Conservation (phyloP, 2,113 vertebrate genomes). For the human region DNA sequence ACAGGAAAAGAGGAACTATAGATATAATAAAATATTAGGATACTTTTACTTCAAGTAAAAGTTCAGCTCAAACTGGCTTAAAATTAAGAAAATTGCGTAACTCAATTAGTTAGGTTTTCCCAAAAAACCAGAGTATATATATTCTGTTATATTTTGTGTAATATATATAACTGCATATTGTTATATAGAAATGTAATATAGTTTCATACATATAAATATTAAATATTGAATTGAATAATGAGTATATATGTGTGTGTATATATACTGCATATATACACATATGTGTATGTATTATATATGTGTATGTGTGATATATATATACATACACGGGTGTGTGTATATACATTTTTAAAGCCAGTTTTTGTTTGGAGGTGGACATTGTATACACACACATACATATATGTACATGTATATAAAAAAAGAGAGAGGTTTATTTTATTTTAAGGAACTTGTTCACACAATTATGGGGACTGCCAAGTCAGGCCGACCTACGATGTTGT, state of each 20-base stretch:
- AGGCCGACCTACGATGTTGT: background rate
- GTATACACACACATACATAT: too few species aligned
- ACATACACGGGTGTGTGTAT: background rate
- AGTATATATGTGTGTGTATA: background rate
- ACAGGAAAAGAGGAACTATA: background rate
- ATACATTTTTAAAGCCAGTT: background rate
- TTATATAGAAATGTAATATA: too few species aligned
- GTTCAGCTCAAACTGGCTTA: background rate
- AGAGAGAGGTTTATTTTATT: background rate
- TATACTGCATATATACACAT: too few species aligned
- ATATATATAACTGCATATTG: background rate
- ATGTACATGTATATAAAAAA: too few species aligned
- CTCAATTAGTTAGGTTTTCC: background rate
- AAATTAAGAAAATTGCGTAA: background rate
- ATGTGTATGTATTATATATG: background rate
- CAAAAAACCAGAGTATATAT: background rate
- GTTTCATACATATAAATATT: too few species aligned
- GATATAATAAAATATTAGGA: background rate
- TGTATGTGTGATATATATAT: background rate
- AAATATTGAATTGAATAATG: background rate
- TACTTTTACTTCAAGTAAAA: background rate
- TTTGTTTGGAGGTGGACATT: too few species aligned
- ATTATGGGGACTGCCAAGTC: rapidly evolving
- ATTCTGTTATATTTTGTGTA: background rate
- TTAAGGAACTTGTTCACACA: background rate